Percentiles rank a stretch among this genome's conserved stretches.
Evolutionary conservation across 2,797 vertebrate species (phyloP).

Genomic region (Coregonus ussuriensis): DNA sequence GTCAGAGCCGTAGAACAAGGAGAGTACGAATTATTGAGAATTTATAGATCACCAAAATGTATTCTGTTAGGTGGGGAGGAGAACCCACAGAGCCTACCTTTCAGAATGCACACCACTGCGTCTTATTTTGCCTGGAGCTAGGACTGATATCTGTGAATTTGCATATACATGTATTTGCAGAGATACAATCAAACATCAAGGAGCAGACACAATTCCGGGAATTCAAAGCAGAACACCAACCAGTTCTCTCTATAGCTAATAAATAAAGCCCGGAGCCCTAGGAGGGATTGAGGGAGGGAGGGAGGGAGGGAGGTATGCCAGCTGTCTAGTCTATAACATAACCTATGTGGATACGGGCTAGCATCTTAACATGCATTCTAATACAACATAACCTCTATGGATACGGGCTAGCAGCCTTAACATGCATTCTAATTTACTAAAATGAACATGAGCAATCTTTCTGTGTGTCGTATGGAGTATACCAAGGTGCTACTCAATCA

Average conservation of each 20-base stretch:
- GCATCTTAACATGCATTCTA: not conserved
- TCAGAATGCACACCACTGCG: slow-evolving; percentile 71
- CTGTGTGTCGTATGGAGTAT: too few relatives aligned
- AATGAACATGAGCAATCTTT: not conserved
- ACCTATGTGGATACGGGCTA: not conserved
- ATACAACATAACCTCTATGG: not conserved
- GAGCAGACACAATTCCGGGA: slow-evolving; percentile 73
- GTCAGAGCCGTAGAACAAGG: slow-evolving; percentile 71
- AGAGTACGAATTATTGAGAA: slow-evolving; percentile 75
- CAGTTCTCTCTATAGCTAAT: slow-evolving; percentile 71
- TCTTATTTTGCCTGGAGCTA: slow-evolving; percentile 72
- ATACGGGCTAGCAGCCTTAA: not conserved
- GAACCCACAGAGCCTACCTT: slow-evolving; percentile 30
- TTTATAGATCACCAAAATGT: slow-evolving; percentile 74
- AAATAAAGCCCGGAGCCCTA: slow-evolving; percentile 52
- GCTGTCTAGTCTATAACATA: not conserved
- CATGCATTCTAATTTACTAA: not conserved
- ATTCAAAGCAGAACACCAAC: slow-evolving; percentile 72
- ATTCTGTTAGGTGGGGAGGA: slow-evolving; percentile 62
- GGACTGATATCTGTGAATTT: slow-evolving; percentile 75
- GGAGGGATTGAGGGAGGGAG: slow-evolving; percentile 25
- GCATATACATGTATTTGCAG: slow-evolving; percentile 80
- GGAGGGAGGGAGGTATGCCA: slow-evolving; percentile 29
- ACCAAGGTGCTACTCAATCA: too few relatives aligned
- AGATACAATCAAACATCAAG: slow-evolving; percentile 81